Evolutionary conservation across 2,888 invertebrate genomes (phyloP).

Genomic region (Yponomeuta plumbellus): DNA sequence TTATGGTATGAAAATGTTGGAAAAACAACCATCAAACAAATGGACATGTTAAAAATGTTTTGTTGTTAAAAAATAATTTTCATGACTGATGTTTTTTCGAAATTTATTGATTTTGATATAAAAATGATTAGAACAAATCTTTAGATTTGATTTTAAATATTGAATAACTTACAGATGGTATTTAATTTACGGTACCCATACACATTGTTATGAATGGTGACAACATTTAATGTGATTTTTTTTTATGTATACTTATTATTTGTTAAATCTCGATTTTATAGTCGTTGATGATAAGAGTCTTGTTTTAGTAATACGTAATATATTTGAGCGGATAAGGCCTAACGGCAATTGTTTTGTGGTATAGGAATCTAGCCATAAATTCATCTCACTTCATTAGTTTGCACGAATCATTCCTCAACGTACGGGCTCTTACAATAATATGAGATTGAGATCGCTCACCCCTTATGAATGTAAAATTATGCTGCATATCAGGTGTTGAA

Average conservation of each 20-base stretch:
- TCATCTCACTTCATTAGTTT: constrained; percentile 74
- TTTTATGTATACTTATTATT: constrained; percentile 7
- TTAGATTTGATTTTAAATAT: constrained; percentile 24
- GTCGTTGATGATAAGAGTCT: not conserved
- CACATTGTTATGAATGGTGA: constrained; percentile 10
- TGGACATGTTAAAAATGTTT: constrained; percentile 23
- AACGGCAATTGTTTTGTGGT: constrained; percentile 7
- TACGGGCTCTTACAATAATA: constrained; percentile 44
- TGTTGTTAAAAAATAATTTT: constrained; percentile 19
- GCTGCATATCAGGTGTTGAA: not conserved
- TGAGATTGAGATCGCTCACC: constrained; percentile 30
- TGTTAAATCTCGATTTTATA: not conserved
- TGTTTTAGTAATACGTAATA: constrained; percentile 7
- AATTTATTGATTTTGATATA: constrained; percentile 14
- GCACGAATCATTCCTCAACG: constrained; percentile 79
- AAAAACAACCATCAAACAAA: constrained; percentile 19
- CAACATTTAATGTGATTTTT: constrained; percentile 12
- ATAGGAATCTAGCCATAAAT: constrained; percentile 10
- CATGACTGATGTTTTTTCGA: constrained; percentile 21
- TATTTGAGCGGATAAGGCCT: not conserved
- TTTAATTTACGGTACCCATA: constrained; percentile 7
- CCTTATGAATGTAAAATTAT: constrained; percentile 3
- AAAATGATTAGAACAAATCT: constrained; percentile 18
- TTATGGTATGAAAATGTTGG: not conserved
- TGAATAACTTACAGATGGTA: constrained; percentile 24